Percentiles rank a stretch among this genome's conserved stretches.
Conservation (phyloP, 2,888 invertebrate genomes). For the Punctoribates punctum region DNA sequence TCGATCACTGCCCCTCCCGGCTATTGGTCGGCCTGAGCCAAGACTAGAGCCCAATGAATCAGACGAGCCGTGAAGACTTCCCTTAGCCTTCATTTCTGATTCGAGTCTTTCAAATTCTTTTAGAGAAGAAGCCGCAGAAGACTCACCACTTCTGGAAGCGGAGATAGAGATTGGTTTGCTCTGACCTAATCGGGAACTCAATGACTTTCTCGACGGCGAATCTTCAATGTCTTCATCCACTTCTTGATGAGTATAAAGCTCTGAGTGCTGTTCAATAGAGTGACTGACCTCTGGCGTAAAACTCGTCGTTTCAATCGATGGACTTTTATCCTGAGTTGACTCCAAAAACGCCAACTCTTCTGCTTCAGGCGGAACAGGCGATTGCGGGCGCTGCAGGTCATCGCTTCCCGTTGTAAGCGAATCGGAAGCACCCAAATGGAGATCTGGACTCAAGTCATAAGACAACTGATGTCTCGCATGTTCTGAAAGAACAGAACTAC, state of each 20-base stretch:
- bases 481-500: conserved; percentile 35
- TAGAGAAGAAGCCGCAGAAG: conserved; percentile 46
- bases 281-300: background rate
- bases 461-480: conserved; percentile 40
- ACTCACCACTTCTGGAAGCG: conserved; percentile 39
- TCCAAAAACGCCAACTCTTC: conserved; percentile 18
- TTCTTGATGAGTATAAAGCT: conserved; percentile 58
- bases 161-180: conserved; percentile 53
- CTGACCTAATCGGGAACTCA: conserved; percentile 58
- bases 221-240: conserved; percentile 81
- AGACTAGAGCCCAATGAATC: conserved; percentile 40
- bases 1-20: conserved; percentile 63
- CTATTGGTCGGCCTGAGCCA: conserved; percentile 37
- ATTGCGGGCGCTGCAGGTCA: conserved; percentile 36
- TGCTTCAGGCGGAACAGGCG: conserved; percentile 36
- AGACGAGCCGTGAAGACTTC: conserved; percentile 38
- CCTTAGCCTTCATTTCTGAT: conserved; percentile 46
- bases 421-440: conserved; percentile 32
- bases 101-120: conserved; percentile 49
- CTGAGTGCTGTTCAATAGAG: conserved; percentile 56
- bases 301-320: conserved; percentile 21
- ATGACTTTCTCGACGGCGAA: conserved; percentile 23
- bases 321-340: conserved; percentile 22
- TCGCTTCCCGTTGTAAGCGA: conserved; percentile 36
- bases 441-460: conserved; percentile 42